phyloP scores from a whole-genome alignment of 2,888 invertebrate genomes.

The Syrista parreyssii region DNA sequence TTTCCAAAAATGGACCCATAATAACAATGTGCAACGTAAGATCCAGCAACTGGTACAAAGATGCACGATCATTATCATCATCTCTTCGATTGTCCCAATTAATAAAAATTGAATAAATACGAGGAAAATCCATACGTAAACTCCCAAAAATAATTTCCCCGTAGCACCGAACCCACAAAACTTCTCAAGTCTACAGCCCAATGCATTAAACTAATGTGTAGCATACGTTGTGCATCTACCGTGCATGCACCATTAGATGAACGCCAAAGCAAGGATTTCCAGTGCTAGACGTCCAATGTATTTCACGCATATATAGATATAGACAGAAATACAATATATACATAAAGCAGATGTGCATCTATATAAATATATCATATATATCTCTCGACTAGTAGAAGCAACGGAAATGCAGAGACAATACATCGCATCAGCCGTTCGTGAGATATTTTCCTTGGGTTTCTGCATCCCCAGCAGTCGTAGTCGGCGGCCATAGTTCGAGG shows the following conservation, averaged over 20 bases:
- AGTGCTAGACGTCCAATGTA: background rate
- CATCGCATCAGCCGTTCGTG: slow-evolving; percentile 34
- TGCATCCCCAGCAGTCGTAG: background rate
- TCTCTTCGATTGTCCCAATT: background rate
- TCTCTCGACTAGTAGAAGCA: background rate
- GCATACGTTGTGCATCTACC: background rate
- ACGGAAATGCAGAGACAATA: slow-evolving; percentile 26
- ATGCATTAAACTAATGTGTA: background rate
- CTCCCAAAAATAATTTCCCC: background rate
- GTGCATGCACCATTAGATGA: background rate
- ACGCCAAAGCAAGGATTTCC: background rate
- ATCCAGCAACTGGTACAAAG: background rate
- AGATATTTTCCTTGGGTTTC: slow-evolving; percentile 31
- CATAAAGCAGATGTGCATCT: no score
- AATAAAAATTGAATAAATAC: background rate
- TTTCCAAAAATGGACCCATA: background rate
- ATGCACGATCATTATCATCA: background rate
- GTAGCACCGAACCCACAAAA: background rate
- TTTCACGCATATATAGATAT: background rate
- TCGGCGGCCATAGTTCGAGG: background rate
- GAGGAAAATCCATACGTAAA: background rate
- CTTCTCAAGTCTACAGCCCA: background rate
- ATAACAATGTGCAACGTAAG: background rate
- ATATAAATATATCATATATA: background rate
- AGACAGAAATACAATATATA: background rate